Percentiles rank a stretch among this genome's conserved stretches.
phyloP scores from a whole-genome alignment of 2,113 vertebrate species.

The Nymphicus hollandicus region DNA sequence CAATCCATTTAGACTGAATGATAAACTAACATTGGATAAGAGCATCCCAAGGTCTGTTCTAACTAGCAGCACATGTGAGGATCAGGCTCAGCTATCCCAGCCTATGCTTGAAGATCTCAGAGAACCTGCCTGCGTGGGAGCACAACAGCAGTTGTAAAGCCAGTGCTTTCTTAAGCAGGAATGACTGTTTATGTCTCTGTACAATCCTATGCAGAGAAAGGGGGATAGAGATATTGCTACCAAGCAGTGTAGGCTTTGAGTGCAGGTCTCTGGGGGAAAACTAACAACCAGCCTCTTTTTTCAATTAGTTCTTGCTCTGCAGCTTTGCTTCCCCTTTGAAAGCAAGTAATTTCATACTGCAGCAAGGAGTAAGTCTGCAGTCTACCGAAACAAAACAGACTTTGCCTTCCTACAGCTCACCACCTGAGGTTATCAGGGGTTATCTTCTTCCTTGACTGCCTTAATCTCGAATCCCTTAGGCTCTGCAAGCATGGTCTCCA shows the following conservation, averaged over 20 bases:
- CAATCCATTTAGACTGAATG: neutral
- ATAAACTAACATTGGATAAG: neutral
- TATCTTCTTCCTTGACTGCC: neutral
- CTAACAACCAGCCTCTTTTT: neutral
- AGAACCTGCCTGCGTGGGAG: neutral
- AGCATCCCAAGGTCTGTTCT: neutral
- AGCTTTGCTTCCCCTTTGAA: neutral
- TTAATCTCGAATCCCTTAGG: neutral
- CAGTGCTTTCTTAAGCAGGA: neutral
- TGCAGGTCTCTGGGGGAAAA: neutral
- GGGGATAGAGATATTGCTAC: neutral
- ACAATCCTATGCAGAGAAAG: neutral
- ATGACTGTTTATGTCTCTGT: neutral
- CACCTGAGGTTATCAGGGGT: neutral
- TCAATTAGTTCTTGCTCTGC: neutral
- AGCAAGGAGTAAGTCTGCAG: neutral
- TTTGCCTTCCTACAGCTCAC: neutral
- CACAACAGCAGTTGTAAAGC: neutral
- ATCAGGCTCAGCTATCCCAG: neutral
- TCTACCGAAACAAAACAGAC: neutral
- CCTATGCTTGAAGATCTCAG: neutral
- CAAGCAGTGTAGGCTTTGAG: neutral
- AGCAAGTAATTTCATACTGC: neutral
- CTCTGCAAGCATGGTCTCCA: neutral
- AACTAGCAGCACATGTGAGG: neutral